Percentiles rank a stretch among this genome's conserved stretches.
Conservation (phyloP, 2,113 vertebrate species). For the Sciurus niger region DNA sequence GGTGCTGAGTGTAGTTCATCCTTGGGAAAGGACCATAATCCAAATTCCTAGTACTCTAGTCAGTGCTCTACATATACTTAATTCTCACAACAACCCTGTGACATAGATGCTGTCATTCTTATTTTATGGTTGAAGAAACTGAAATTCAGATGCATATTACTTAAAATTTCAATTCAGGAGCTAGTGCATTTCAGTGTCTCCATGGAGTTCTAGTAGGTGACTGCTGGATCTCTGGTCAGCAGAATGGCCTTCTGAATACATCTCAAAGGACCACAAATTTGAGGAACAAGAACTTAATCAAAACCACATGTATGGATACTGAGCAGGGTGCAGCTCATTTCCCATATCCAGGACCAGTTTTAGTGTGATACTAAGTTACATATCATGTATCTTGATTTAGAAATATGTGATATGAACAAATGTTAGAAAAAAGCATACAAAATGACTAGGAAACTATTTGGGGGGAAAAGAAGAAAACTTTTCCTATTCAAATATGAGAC, state of each 20-base stretch:
- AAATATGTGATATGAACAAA: constrained; percentile 53
- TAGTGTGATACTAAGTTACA: background rate
- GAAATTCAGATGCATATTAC: constrained; percentile 31
- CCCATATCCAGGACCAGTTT: background rate
- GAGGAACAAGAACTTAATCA: constrained; percentile 15
- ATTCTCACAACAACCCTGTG: background rate
- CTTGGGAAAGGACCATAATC: constrained; percentile 9
- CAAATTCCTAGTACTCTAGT: background rate
- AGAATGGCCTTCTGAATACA: background rate
- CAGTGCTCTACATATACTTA: background rate
- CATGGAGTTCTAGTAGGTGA: background rate
- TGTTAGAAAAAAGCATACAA: constrained; percentile 34
- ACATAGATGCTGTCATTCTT: background rate
- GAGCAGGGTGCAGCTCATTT: background rate
- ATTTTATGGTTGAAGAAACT: constrained; percentile 43
- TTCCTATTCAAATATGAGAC: constrained; percentile 40
- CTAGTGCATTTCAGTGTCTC: background rate
- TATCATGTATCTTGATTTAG: background rate
- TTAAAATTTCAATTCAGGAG: constrained; percentile 14
- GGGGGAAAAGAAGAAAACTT: background rate
- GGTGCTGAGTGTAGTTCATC: background rate
- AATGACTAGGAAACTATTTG: constrained; percentile 52
- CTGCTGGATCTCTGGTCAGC: background rate
- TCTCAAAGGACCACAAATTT: background rate
- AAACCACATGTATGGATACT: background rate